These are phyloP conservation scores for Plutella xylostella DNA, from an alignment of 2,888 invertebrate genomes.

Conservation along the genomic window DNA sequence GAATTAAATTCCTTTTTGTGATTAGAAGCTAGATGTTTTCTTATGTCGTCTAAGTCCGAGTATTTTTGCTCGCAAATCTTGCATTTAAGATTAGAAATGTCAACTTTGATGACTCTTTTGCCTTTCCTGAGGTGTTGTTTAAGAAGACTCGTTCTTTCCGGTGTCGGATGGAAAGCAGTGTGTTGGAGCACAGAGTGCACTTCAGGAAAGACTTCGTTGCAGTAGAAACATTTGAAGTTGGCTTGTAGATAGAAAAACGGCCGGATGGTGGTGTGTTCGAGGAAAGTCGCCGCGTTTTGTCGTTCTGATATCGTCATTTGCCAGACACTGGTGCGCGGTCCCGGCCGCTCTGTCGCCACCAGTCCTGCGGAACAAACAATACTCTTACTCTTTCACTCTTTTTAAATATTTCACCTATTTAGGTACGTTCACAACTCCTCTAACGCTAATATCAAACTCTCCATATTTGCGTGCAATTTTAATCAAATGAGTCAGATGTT, in stretches of 20 bases:
- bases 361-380: slow-evolving; percentile 23
- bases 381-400: not conserved
- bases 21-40: slow-evolving; percentile 34
- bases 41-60: slow-evolving; percentile 46
- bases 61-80: slow-evolving; percentile 48
- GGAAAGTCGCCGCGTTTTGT: slow-evolving; percentile 53
- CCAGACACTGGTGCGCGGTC: slow-evolving; percentile 52
- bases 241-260: slow-evolving; percentile 60
- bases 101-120: slow-evolving; percentile 56
- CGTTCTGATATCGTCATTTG: slow-evolving; percentile 60
- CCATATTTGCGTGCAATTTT: not conserved
- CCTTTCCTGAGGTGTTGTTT: slow-evolving; percentile 53
- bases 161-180: slow-evolving; percentile 32
- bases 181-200: slow-evolving; percentile 45
- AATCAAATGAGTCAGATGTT: not conserved
- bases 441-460: too few relatives aligned
- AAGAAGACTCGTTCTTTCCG: slow-evolving; percentile 38
- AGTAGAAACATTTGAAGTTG: slow-evolving; percentile 60
- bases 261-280: slow-evolving; percentile 47
- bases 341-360: slow-evolving; percentile 28
- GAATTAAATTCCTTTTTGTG: slow-evolving; percentile 57
- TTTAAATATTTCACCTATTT: not conserved
- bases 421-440: too few relatives aligned
- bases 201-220: slow-evolving; percentile 51
- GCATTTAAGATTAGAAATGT: slow-evolving; percentile 50